Base-by-base conservation (phyloP, 2,797 vertebrate genomes). In the Chaunax sp. region DNA sequence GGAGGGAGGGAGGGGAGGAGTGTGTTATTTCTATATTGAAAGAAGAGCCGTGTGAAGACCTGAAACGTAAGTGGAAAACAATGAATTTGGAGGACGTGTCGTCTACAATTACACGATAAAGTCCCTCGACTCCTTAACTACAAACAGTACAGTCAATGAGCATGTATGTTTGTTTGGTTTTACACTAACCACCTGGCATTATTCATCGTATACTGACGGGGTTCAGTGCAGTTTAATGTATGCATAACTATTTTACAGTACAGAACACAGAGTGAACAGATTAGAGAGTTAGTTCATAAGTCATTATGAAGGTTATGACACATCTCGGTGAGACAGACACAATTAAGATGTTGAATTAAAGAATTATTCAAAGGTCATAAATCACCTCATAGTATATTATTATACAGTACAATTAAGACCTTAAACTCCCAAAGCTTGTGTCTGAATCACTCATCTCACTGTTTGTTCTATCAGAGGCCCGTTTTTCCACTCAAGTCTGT, bases 181-280 rank as follows among this genome's bases (percentile, higher is more conserved):
- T 57, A 84, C 64, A 77, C 71, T 68, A 83, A 84, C 77, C 79
- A 84, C 38, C 71, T 45, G 58, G 67, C 82, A 82, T 80, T 66
- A 45, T 26, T 77, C 57, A 63, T 69, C 45, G 13, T 82, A 78
- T 72, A 82, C 85, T 77, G 83, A 86, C 55, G 80, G 76, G 80
- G 60, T 77, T 80, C 78, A 81, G 89, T 76, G 84, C 81, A 75
- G 25, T 72, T 85, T 62, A 52, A 85, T 23, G 69, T 72, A 78
- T 75, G 83, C 78, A 87, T 85, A 82, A 81, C 85, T 76, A 84
- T 69, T 59, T 85, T 85, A 90, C 80, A 91, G 82, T 85, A 87
- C 79, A 85, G 65, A 84, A 90, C 85, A 89, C 74, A 58, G 86
- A 85, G 82, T 83, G 87, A 87, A 82, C 80, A 83, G 69, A 69